Base-by-base conservation (phyloP, 2,113 vertebrate species). In the Corydoras maculifer region DNA sequence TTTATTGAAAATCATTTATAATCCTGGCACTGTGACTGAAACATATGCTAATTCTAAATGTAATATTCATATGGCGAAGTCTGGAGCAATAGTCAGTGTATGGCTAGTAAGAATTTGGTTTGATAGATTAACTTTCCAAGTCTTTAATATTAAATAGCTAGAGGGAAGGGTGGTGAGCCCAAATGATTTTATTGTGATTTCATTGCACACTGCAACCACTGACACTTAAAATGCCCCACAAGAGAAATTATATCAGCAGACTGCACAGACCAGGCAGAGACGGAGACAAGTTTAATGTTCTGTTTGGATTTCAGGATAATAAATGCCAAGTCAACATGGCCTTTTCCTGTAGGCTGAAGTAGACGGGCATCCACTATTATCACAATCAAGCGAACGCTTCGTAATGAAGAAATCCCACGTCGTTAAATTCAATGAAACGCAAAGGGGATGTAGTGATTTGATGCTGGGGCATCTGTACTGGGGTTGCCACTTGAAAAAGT, bases 1-100 rank as follows among this genome's bases (percentile, higher is more conserved):
- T 65, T 75, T 78, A 78, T 72, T 78, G 73, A 72, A 75, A 78
- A 68, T 32, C 57, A 72, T 78, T 78, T 75, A 75, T 72, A 72
- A 72, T 62, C 32, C 57, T 61, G 61, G 70, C 73, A 65, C 50
- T 61, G 66, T 64, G 69, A 68, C 60, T 60, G 49, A 69, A 61
- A 58, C 69, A 11, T 75, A 78, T 75, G 77, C 69, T 78, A 72
- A 78, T 78, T 78, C 51, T n/a, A 65, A 68, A 62, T 57, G 68
- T 63, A 77, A 77, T 79, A 64, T 77, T 79, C 59, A 75, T 65
- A 63, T 64, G 29, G 14, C 50, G 68, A 74, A 68, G 75, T 65
- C 66, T 78, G 65, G 67, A 61, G 67, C 66, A 75, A 68, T 72
- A 68, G 65, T 59, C 69, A 35, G 32, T 2, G 31, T 58, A 75